Base-by-base conservation (phyloP, 2,797 vertebrate genomes). In the Ctenopoma kingsleyae region DNA sequence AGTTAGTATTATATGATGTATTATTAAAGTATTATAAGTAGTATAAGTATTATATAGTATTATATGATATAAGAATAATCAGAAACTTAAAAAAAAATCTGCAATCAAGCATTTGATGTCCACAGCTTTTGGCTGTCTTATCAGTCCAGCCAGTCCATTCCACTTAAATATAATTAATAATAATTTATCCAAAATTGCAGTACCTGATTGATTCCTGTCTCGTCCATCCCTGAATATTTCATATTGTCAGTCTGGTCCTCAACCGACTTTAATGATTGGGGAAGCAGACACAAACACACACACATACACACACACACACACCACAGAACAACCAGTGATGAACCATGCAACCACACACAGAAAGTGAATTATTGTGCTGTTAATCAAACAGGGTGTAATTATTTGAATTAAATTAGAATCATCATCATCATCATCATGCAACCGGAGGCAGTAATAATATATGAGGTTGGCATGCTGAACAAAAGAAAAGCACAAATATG, bases 151-250 rank as follows among this genome's bases (percentile, higher is more conserved):
- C 9, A 59, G 50, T 7, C 12, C 36, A 56, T 50, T 47, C 69
- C 52, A 75, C 32, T 51, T 57, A 38, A 65, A 49, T 25, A 84
- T 8, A 38, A 67, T 35, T 58, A 69, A 51, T 70, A 55, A 64
- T 30, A 57, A 60, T 67, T 72, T 8, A 77, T 73, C 48, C 60
- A 46, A 71, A 68, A 86, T 67, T 67, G 85, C 77, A 90, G 90
- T 98, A 99, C 97, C 97, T 98, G 97, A 91, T 91, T 91, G 89
- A 87, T 49, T 92, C 93, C 88, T 51, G 93, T 87, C 67, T 96
- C 95, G 84, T 96, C 96, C 92, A 86, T 86, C 86, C 93, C 90
- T 91, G 95, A 94, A 94, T 87, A 95, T 96, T 95, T 97, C 94
- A 94, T 87, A 92, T 78, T 90, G 93, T 97, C 97, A 93, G 62